phyloP scores from a whole-genome alignment of 2,797 vertebrate species.

The Darevskia nairensis region DNA sequence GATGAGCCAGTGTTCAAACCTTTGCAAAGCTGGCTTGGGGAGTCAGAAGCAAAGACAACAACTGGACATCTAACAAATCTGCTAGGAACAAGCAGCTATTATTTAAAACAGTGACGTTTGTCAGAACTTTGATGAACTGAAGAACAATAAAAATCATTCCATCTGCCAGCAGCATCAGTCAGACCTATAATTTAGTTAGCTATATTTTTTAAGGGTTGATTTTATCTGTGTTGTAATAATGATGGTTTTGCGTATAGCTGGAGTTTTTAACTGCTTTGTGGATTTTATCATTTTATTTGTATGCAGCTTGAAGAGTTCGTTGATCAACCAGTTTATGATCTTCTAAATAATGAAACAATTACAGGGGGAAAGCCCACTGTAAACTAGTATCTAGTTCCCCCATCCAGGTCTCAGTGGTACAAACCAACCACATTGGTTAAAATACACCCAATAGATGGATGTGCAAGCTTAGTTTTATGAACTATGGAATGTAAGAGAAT shows the following conservation, averaged over 20 bases:
- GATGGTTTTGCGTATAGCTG: too few relatives aligned
- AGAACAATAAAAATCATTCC: neutral
- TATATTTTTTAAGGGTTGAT: too few relatives aligned
- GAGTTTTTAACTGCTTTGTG: too few relatives aligned
- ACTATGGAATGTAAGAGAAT: neutral
- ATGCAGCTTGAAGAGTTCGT: too few relatives aligned
- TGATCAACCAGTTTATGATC: too few relatives aligned
- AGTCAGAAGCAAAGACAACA: slow-evolving; percentile 4
- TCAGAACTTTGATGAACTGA: neutral
- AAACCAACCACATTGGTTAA: neutral
- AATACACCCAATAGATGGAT: neutral
- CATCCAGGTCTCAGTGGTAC: neutral
- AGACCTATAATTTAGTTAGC: too few relatives aligned
- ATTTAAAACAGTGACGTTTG: neutral
- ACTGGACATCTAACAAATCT: neutral
- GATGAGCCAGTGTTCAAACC: neutral
- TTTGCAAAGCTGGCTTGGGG: neutral
- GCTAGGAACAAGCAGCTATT: too few relatives aligned
- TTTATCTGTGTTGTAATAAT: too few relatives aligned
- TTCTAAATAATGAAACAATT: too few relatives aligned
- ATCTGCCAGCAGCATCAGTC: too few relatives aligned
- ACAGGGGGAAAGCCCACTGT: neutral
- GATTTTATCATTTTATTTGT: too few relatives aligned
- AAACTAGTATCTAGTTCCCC: neutral
- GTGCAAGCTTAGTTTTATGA: neutral